phyloP scores from a whole-genome alignment of 2,888 invertebrate genomes.

The Pinctada fucata region DNA sequence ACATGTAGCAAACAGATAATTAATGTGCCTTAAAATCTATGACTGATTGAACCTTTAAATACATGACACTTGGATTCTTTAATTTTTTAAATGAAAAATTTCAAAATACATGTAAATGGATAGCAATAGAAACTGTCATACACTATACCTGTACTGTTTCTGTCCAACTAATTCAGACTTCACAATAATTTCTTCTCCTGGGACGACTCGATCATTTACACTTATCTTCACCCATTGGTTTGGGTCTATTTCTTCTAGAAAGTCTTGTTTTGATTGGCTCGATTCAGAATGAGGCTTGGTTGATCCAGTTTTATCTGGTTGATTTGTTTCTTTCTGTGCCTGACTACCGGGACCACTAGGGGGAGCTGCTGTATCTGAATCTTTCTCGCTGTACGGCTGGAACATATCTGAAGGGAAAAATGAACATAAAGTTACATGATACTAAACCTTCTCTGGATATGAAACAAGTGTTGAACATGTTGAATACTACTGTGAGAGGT shows the following conservation, averaged over 20 bases:
- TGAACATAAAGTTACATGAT: too few relatives aligned
- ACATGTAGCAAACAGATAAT: too few relatives aligned
- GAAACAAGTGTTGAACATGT: too few relatives aligned
- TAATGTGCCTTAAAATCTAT: too few relatives aligned
- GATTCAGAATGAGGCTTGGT: conserved; percentile 7
- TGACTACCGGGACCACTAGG: too few relatives aligned
- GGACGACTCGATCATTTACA: neutral
- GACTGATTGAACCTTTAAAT: too few relatives aligned
- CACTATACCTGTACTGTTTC: neutral
- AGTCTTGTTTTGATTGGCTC: neutral
- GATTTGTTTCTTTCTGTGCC: neutral
- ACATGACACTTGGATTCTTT: too few relatives aligned
- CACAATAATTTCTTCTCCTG: conserved; percentile 34
- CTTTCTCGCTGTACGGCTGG: neutral
- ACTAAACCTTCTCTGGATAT: too few relatives aligned
- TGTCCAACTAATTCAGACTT: conserved; percentile 34
- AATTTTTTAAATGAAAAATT: too few relatives aligned
- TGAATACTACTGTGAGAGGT: too few relatives aligned
- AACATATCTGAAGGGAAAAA: neutral
- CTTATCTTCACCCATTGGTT: conserved; percentile 3
- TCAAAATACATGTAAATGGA: too few relatives aligned
- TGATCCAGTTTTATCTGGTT: neutral
- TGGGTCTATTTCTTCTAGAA: conserved; percentile 10
- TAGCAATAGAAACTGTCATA: too few relatives aligned
- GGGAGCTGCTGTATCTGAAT: neutral